These are phyloP conservation scores for Emydocephalus ijimae DNA, from an alignment of 2,113 vertebrate species.

Conservation along the genomic window DNA sequence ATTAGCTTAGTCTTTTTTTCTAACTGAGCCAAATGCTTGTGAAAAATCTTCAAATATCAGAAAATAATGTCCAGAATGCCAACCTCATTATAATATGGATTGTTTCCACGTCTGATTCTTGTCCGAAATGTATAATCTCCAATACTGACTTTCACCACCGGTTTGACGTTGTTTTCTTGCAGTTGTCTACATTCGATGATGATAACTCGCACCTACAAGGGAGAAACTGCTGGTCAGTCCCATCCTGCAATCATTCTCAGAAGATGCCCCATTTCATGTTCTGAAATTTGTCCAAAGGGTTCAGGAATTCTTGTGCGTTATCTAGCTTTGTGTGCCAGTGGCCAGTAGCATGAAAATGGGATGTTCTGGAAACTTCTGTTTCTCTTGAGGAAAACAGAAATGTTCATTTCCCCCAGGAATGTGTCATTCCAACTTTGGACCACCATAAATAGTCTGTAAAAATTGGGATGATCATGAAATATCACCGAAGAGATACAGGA, in stretches of 20 bases:
- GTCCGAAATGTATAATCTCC: constrained; percentile 41
- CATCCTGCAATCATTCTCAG: too few relatives aligned
- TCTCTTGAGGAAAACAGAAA: background rate
- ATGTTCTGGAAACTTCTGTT: background rate
- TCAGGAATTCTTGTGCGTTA: background rate
- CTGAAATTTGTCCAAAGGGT: background rate
- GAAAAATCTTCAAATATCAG: background rate
- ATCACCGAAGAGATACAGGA: background rate
- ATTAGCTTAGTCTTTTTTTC: too few relatives aligned
- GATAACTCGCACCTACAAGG: constrained; percentile 56
- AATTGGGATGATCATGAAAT: background rate
- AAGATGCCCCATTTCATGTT: background rate
- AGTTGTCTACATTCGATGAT: constrained; percentile 63
- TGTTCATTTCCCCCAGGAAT: background rate
- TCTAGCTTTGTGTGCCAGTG: background rate
- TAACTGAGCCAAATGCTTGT: background rate
- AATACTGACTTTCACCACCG: constrained; percentile 51
- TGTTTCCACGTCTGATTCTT: constrained; percentile 55
- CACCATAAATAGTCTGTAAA: background rate
- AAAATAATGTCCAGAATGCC: background rate
- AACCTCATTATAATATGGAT: constrained; percentile 65
- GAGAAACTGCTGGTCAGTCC: background rate
- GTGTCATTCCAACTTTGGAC: background rate
- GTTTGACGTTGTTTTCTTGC: constrained; percentile 59
- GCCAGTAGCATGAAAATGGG: background rate